phyloP scores from a whole-genome alignment of 2,113 vertebrate species.

The Arothron firmamentum region DNA sequence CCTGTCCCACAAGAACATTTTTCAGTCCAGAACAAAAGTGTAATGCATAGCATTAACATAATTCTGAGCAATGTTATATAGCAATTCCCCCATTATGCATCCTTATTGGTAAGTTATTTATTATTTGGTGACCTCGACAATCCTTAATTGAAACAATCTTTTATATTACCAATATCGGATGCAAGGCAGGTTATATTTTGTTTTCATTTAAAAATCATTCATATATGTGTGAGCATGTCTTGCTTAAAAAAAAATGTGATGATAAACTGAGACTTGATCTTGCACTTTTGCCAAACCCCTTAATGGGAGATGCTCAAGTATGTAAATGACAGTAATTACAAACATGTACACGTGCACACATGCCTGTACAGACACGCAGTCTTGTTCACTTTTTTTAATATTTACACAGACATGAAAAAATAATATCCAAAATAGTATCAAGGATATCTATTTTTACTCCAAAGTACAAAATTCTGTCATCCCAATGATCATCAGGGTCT shows the following conservation, averaged over 20 bases:
- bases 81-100: too few species aligned
- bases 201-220: too few species aligned
- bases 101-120: too few species aligned
- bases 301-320: constrained; percentile 47
- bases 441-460: constrained; percentile 56
- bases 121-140: too few species aligned
- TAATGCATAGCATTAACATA: too few species aligned
- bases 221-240: too few species aligned
- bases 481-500: constrained; percentile 34
- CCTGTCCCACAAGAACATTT: too few species aligned
- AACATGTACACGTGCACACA: constrained; percentile 7
- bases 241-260: constrained; percentile 17
- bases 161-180: too few species aligned
- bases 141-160: too few species aligned
- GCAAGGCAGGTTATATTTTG: too few species aligned
- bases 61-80: too few species aligned
- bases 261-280: constrained; percentile 56
- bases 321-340: constrained; percentile 50
- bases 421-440: constrained; percentile 39
- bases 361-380: neutral
- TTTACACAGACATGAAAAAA: constrained; percentile 22
- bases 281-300: constrained; percentile 37
- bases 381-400: constrained; percentile 39
- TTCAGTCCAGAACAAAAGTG: too few species aligned
- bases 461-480: constrained; percentile 46